Conservation (phyloP, 2,888 invertebrate genomes). For the Drosophila pseudotakahashii region DNA sequence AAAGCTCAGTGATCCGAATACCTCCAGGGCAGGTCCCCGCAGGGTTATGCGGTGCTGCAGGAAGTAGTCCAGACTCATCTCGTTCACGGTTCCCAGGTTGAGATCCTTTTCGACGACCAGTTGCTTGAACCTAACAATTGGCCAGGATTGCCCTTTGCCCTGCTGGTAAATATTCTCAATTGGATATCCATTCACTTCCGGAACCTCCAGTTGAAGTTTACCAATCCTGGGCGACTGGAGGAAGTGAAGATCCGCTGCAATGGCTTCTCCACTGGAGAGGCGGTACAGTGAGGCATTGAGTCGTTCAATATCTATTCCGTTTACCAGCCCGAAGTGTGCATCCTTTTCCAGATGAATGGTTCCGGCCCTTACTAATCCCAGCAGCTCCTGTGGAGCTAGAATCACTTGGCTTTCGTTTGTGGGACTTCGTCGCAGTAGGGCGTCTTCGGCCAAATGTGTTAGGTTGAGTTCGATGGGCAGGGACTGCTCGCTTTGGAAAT, state of each 20-base stretch:
- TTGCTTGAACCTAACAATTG: slow-evolving; percentile 52
- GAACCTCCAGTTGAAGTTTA: slow-evolving; percentile 42
- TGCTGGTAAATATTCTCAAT: slow-evolving; percentile 57
- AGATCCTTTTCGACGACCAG: slow-evolving; percentile 59
- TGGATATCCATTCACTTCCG: slow-evolving; percentile 67
- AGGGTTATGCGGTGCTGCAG: slow-evolving; percentile 76
- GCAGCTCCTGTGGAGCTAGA: slow-evolving; percentile 53
- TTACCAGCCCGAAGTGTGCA: slow-evolving; percentile 51
- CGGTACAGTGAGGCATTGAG: slow-evolving; percentile 81
- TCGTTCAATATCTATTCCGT: slow-evolving; percentile 69
- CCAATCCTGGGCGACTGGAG: slow-evolving; percentile 51
- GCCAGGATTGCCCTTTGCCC: slow-evolving; percentile 40
- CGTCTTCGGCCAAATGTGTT: slow-evolving; percentile 70
- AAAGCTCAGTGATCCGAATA: slow-evolving; percentile 77
- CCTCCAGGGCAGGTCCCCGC: slow-evolving; percentile 68
- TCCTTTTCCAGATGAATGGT: slow-evolving; percentile 38
- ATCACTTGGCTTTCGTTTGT: slow-evolving; percentile 56
- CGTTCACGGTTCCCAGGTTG: slow-evolving; percentile 66
- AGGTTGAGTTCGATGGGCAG: slow-evolving; percentile 70
- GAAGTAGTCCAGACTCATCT: slow-evolving; percentile 74
- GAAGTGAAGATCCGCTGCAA: slow-evolving; percentile 69
- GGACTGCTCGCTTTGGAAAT: slow-evolving; percentile 51
- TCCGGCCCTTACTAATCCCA: slow-evolving; percentile 35
- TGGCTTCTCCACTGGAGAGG: slow-evolving; percentile 54
- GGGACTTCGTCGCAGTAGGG: slow-evolving; percentile 54